phyloP scores from a whole-genome alignment of 2,888 invertebrate species.

The Scrobipalpa costella region DNA sequence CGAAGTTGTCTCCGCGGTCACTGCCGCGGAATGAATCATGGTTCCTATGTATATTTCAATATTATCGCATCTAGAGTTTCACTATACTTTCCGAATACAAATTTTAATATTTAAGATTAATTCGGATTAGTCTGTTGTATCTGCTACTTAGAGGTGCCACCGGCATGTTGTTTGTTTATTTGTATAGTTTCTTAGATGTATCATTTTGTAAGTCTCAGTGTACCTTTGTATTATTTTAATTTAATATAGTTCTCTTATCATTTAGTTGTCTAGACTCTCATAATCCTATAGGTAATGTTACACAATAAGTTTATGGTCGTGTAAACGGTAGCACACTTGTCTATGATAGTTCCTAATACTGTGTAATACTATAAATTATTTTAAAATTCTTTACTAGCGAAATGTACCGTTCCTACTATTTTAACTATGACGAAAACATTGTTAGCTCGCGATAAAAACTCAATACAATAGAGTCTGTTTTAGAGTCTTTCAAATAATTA shows the following conservation, averaged over 20 bases:
- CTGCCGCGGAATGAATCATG: slow-evolving; percentile 79
- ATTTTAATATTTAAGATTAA: slow-evolving; percentile 81
- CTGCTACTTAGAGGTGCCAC: slow-evolving; percentile 73
- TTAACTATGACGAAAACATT: slow-evolving; percentile 66
- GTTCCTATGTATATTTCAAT: slow-evolving; percentile 83
- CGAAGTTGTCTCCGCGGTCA: slow-evolving; percentile 77
- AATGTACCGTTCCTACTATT: slow-evolving; percentile 81
- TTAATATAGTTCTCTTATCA: slow-evolving; percentile 65
- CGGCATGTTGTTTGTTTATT: slow-evolving; percentile 76
- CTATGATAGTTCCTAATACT: slow-evolving; percentile 81
- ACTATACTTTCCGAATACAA: slow-evolving; percentile 81
- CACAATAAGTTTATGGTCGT: slow-evolving; percentile 70
- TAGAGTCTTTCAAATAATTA: slow-evolving; percentile 35
- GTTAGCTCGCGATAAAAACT: slow-evolving; percentile 52
- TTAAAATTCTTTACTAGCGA: slow-evolving; percentile 79
- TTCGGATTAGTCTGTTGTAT: slow-evolving; percentile 80
- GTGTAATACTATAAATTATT: slow-evolving; percentile 78
- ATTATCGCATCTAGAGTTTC: slow-evolving; percentile 81
- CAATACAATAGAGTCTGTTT: slow-evolving; percentile 40
- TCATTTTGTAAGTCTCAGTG: slow-evolving; percentile 46
- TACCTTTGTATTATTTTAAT: slow-evolving; percentile 57
- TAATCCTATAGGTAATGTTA: slow-evolving; percentile 60
- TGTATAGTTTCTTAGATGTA: slow-evolving; percentile 54
- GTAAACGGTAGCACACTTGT: slow-evolving; percentile 73
- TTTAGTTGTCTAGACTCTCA: slow-evolving; percentile 45